Evolutionary conservation across 2,888 invertebrate genomes (phyloP).

Genomic region (Phrixothrix hirtus): DNA sequence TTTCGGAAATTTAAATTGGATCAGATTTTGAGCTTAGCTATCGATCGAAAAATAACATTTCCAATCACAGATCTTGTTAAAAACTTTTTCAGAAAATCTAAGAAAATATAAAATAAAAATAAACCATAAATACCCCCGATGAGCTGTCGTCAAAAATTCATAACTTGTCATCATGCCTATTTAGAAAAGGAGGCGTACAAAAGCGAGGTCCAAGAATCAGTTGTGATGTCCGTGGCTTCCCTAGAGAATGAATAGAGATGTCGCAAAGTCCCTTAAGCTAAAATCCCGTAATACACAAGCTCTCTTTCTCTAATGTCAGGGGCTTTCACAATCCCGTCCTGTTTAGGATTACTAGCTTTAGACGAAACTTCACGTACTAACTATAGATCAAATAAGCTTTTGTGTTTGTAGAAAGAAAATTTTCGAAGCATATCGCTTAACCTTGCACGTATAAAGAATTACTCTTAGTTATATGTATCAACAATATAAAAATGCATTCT

Average conservation of each 20-base stretch:
- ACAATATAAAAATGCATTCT: not conserved
- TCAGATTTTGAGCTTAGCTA: no score
- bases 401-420: conserved; percentile 18
- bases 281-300: conserved; percentile 31
- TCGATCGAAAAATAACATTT: no score
- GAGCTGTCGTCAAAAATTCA: conserved; percentile 15
- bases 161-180: conserved; percentile 14
- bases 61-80: no score
- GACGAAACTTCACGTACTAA: conserved; percentile 33
- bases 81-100: not conserved
- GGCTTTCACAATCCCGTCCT: conserved; percentile 34
- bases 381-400: conserved; percentile 36
- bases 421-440: conserved; percentile 14
- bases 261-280: conserved; percentile 32
- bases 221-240: conserved; percentile 26
- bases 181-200: conserved; percentile 9
- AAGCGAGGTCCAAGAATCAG: conserved; percentile 24
- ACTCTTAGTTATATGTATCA: conserved; percentile 2
- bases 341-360: conserved; percentile 36
- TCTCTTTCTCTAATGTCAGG: conserved; percentile 35
- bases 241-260: conserved; percentile 25
- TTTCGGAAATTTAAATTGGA: no score
- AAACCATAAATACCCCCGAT: not conserved
- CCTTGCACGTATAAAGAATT: no score
- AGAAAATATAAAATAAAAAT: not conserved